These are phyloP conservation scores for Pogonomyrmex barbatus DNA, from an alignment of 1,140 invertebrate species.

Conservation along the genomic window DNA sequence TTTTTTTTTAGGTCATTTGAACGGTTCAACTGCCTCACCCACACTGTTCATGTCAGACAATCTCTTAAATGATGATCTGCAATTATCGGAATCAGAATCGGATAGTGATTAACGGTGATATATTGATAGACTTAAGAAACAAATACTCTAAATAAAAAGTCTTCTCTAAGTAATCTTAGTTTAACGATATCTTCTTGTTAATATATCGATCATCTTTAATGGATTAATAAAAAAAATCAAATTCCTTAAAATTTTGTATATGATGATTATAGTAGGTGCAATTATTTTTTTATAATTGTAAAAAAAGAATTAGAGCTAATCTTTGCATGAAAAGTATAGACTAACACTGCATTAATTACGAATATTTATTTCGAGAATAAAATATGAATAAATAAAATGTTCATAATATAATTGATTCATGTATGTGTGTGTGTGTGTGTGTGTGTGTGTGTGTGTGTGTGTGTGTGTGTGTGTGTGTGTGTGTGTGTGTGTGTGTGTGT, in stretches of 20 bases:
- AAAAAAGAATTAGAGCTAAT: background rate
- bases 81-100: constrained; percentile 91
- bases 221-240: constrained; percentile 54
- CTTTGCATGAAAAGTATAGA: constrained; percentile 4
- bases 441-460: no score
- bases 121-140: background rate
- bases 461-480: no score
- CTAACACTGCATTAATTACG: constrained; percentile 38
- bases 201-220: constrained; percentile 22
- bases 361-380: constrained; percentile 72
- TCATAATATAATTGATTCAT: constrained; percentile 9
- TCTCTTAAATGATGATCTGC: constrained; percentile 91
- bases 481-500: no score
- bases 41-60: constrained; percentile 86
- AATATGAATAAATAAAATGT: constrained; percentile 72
- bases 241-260: constrained; percentile 61
- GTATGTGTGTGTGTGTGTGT: no score
- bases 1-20: constrained; percentile 80
- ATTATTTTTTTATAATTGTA: constrained; percentile 24
- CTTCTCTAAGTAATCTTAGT: background rate
- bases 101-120: constrained; percentile 85
- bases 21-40: constrained; percentile 80
- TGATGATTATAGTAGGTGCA: constrained; percentile 33
- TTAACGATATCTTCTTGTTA: background rate
- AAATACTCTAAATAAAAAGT: constrained; percentile 5